Conservation (phyloP, 2,888 invertebrate genomes). For the Patella caerulea region DNA sequence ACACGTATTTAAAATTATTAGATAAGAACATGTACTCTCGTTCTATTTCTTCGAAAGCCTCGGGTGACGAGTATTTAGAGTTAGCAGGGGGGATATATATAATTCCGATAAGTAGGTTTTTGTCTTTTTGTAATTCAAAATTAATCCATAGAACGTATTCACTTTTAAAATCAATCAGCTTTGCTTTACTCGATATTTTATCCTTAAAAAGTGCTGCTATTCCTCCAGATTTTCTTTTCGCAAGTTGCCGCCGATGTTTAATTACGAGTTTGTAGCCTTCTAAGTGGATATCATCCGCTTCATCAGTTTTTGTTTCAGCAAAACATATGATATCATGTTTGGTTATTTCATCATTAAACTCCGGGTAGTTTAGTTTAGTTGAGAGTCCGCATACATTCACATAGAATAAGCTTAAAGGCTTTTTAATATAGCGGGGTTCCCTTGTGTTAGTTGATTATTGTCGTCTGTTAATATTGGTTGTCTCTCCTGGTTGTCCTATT, state of each 20-base stretch:
- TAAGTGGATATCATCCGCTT: slow-evolving; percentile 10
- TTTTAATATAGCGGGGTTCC: no score
- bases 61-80: neutral
- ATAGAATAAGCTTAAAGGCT: no score
- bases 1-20: neutral
- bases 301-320: slow-evolving; percentile 22
- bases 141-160: no score
- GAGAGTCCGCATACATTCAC: no score
- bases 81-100: neutral
- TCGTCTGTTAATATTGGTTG: no score
- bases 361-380: slow-evolving; percentile 10
- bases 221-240: slow-evolving; percentile 19
- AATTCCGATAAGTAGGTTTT: neutral
- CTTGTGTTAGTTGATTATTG: no score
- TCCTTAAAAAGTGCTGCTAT: slow-evolving; percentile 8
- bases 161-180: no score
- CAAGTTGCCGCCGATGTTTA: slow-evolving; percentile 16
- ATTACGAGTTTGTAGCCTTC: neutral
- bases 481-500: no score
- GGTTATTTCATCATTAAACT: slow-evolving; percentile 6
- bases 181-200: neutral
- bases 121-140: neutral
- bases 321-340: slow-evolving; percentile 20
- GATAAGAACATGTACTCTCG: neutral
- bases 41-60: neutral